Base-by-base conservation (phyloP, 2,888 invertebrate species). In the Empis livida region DNA sequence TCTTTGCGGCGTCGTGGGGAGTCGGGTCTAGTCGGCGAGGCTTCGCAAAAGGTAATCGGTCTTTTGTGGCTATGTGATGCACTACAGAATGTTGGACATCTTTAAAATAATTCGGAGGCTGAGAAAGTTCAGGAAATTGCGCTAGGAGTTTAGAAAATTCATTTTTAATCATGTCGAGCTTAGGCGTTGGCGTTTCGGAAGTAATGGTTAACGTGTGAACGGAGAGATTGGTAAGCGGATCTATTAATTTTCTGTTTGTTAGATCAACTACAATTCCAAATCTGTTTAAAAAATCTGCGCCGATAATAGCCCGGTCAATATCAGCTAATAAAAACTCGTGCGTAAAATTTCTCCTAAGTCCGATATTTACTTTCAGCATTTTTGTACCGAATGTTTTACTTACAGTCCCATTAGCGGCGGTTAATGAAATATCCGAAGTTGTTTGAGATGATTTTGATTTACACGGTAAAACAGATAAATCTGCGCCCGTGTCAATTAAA, bases 261-360 rank as follows among this genome's bases (percentile, higher is more conserved):
- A 32, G 10, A 30, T 47, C 49, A 6, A 48, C 44, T 10, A 51
- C 17, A 2, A 51, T 14, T 23, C 42, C 38, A 15, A 45, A 47
- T 37, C 45, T 47, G 9, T 43, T 42, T 10, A 51, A 30, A n/a
- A 51, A 51, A 14, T 51, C 47, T 8, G 47, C 44, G 5, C 45
- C 49, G 14, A 45, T 42, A 20, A 49, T 44, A 11, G 45, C 32
- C 10, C 35, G 42, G 3, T 38, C 45, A 4, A 48, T 42, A 11
- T 10, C 45, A 13, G 48, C 48, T 30, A 42, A 9, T 16, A 16
- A 42, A 30, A 44, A 47, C 11, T 27, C 10, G 23, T 47, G 42
- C 11, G 27, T 13, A 13, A 50, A 40, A 17, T 37, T n/a, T 27
- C 45, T 23, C 16, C 44, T 35, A 10, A 49, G 40, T 9, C 49